Conservation (phyloP, 2,797 vertebrate species). For the Eulemur albifrons region DNA sequence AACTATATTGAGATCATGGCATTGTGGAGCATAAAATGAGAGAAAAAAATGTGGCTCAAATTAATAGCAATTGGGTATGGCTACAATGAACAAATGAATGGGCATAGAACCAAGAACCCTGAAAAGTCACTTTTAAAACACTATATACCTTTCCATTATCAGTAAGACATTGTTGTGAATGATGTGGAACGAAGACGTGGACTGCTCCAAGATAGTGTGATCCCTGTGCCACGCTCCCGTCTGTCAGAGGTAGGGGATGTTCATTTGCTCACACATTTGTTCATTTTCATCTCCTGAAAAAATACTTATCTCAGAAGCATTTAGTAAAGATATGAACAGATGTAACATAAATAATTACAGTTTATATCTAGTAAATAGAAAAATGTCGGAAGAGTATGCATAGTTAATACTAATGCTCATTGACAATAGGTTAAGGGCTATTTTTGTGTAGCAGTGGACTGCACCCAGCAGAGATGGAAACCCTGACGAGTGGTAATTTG, state of each 20-base stretch:
- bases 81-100: neutral
- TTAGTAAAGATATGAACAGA: neutral
- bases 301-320: neutral
- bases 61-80: neutral
- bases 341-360: neutral
- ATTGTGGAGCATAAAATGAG: neutral
- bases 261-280: neutral
- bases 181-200: neutral
- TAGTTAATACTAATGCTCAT: neutral
- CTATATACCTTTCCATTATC: neutral
- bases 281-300: neutral
- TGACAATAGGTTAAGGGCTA: neutral
- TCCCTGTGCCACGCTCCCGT: too few species aligned
- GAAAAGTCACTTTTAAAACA: neutral
- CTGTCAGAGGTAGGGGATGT: neutral
- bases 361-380: neutral
- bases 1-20: neutral
- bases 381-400: neutral
- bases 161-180: neutral
- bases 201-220: neutral
- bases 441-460: neutral
- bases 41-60: neutral
- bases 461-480: neutral
- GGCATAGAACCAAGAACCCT: neutral
- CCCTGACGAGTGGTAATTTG: neutral